Percentiles rank a stretch among this genome's conserved stretches.
Evolutionary conservation across 2,797 vertebrate species (phyloP).

Genomic region (Betta splendens): DNA sequence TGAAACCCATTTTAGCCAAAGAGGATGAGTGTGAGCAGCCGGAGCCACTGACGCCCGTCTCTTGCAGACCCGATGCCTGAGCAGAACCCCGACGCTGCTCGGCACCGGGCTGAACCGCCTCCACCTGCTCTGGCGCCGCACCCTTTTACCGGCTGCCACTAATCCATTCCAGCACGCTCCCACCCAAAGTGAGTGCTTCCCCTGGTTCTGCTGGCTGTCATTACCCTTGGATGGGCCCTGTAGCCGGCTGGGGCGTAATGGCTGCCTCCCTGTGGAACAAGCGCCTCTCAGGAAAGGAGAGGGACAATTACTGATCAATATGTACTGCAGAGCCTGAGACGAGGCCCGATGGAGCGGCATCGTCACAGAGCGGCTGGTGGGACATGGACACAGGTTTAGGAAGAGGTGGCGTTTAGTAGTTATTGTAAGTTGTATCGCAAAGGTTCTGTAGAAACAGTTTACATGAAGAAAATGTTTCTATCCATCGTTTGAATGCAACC

Average conservation of each 20-base stretch:
- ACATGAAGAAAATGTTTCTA: constrained; percentile 3
- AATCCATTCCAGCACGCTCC: constrained; percentile 35
- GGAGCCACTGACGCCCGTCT: too few relatives aligned
- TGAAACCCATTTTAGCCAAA: too few relatives aligned
- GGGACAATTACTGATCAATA: constrained; percentile 71
- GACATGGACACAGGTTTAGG: too few relatives aligned
- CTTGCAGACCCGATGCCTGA: too few relatives aligned
- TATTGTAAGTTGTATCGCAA: too few relatives aligned
- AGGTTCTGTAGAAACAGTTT: too few relatives aligned
- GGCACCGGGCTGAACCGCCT: constrained; percentile 21
- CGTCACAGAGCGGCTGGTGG: too few relatives aligned
- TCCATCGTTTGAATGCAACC: too few relatives aligned
- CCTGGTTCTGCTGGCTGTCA: constrained; percentile 62
- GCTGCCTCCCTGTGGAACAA: constrained; percentile 60
- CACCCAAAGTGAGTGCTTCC: constrained; percentile 46
- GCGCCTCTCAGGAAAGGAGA: constrained; percentile 55
- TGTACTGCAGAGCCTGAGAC: constrained; percentile 43
- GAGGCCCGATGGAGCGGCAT: constrained; percentile 50
- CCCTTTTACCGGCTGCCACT: constrained; percentile 36
- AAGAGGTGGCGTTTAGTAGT: too few relatives aligned
- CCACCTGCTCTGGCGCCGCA: constrained; percentile 7
- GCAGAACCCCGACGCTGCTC: neutral
- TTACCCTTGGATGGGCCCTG: constrained; percentile 68
- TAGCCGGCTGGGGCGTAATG: constrained; percentile 61
- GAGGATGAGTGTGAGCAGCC: too few relatives aligned